Conservation (phyloP, 2,797 vertebrate species). For the Sebastes ruberrimus region DNA sequence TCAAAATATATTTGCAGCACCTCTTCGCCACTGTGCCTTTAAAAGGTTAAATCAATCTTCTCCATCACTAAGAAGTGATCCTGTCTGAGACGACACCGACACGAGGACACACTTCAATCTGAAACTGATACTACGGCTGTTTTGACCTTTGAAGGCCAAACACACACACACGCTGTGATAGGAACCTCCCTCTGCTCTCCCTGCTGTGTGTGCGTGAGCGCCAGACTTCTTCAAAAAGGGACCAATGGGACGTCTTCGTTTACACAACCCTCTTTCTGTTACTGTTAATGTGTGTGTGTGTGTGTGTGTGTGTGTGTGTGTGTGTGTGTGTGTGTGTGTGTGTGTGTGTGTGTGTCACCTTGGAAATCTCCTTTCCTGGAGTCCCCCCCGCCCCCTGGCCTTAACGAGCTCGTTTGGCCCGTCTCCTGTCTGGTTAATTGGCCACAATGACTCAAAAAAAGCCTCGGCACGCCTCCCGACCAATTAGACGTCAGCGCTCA, state of each 20-base stretch:
- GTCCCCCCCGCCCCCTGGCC: not conserved
- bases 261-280: constrained; percentile 16
- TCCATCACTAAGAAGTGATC: not conserved
- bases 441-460: not conserved
- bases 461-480: not conserved
- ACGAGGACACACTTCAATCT: not conserved
- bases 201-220: not conserved
- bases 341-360: constrained; percentile 22
- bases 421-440: constrained; percentile 1
- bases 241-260: constrained; percentile 42
- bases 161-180: not conserved
- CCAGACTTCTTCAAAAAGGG: constrained; percentile 2
- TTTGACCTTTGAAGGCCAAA: not conserved
- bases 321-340: not conserved
- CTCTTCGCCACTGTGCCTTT: not conserved
- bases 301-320: not conserved
- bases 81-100: not conserved
- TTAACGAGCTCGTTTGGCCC: not conserved
- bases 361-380: not conserved
- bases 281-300: not conserved
- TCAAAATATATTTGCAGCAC: not conserved
- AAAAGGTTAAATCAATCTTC: not conserved
- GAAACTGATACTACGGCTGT: not conserved
- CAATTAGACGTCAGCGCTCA: not conserved
- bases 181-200: too few species aligned